Evolutionary conservation across 2,113 vertebrate species (phyloP).

Genomic region (Mus spicilegus): DNA sequence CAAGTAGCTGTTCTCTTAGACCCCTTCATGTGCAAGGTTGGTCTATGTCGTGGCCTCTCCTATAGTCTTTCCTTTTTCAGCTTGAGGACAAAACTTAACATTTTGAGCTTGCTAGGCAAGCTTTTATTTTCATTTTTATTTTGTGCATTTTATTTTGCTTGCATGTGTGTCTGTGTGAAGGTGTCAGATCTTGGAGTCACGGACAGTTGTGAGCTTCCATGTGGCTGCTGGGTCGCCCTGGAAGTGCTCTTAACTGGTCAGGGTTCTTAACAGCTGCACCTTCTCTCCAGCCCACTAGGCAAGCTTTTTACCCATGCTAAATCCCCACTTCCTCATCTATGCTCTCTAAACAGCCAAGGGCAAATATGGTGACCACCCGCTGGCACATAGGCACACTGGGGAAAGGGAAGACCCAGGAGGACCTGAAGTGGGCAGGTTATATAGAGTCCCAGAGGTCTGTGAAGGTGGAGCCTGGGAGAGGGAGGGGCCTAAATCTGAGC

Average conservation of each 20-base stretch:
- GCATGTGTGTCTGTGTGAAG: too few relatives aligned
- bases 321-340: not conserved
- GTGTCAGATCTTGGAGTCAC: too few relatives aligned
- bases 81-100: not conserved
- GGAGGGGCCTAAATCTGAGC: not conserved
- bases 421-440: not conserved
- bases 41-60: rapidly evolving
- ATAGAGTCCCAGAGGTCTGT: not conserved
- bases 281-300: not conserved
- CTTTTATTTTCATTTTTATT: not conserved
- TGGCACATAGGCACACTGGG: not conserved
- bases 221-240: too few relatives aligned
- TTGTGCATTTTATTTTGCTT: too few relatives aligned
- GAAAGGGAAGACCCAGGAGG: not conserved
- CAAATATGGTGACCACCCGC: rapidly evolving
- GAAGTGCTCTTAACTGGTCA: too few relatives aligned
- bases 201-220: too few relatives aligned
- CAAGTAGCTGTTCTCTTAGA: rapidly evolving
- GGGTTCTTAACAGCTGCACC: too few relatives aligned
- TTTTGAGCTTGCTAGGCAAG: not conserved
- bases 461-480: not conserved
- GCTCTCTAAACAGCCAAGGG: not conserved
- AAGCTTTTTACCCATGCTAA: not conserved
- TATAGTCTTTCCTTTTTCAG: not conserved
- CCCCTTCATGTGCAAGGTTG: rapidly evolving